Evolutionary conservation across 64 coral and sea anemone species (phyloP), one percentile per base, ranked within the genome.

Genomic region (Montipora foliosa): DNA sequence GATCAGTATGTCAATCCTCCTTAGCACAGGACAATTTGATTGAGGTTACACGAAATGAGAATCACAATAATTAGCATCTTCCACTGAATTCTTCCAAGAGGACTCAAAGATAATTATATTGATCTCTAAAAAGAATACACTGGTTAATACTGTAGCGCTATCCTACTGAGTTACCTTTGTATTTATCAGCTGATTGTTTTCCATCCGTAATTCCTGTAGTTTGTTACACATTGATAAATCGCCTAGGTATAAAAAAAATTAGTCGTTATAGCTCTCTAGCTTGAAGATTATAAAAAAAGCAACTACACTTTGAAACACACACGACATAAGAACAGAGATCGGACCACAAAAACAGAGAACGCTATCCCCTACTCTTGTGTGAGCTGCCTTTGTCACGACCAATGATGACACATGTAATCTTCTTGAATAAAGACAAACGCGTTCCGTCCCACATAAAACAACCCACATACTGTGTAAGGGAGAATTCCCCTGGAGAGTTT

Each of bases 151-250:
- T 14, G 61, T 16, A 3, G 61, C 13, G 9, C 2, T 7, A 0
- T 64, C 3, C 3, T 64, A 12, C 37, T 37, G 37, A 37, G 15
- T 45, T 90, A 98, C 96, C 96, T 96, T 99, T 17, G 97, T 92
- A 51, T 82, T 92, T 16, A 99, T 99, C 21, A 99, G 92, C 67
- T 96, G 97, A 89, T 99, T 99, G 11, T 92, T 82, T 20, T 92
- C 88, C 47, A 99, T 58, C 52, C 85, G 78, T 20, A 99, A 74
- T 25, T 44, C 80, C 71, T 97, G 95, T 8, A 97, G 81, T 50
- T 92, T 91, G 15, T 74, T 60, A 47, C 95, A 97, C 25, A 89
- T 77, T 49, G 95, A 87, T 9, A 97, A 76, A 92, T 97, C 84
- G 46, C 95, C 95, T 97, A 14, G 1, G 25, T 4, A 24, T 55